phyloP scores from a whole-genome alignment of 1,140 invertebrate species.

The fruit fly (Drosophila melanogaster) region Release_6_plus_ISO1_MT NC_004354.4:276501-277000 shows the following conservation, averaged over 20 bases:
- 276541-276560: slow-evolving; percentile 44
- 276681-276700: slow-evolving; percentile 10
- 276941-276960: slow-evolving; percentile 9
- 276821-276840: slow-evolving; percentile 67
- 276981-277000: not conserved
- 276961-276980: not conserved
- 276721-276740: slow-evolving; percentile 69
- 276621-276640: slow-evolving; percentile 39
- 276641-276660: slow-evolving; percentile 54
- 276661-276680: slow-evolving; percentile 16
- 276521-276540: slow-evolving; percentile 37
- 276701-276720: not conserved
- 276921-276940: not conserved
- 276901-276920: slow-evolving; percentile 4
- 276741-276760: slow-evolving; percentile 47
- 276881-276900: not conserved
- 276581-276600: slow-evolving; percentile 30
- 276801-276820: slow-evolving; percentile 50
- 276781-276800: slow-evolving; percentile 25
- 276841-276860: slow-evolving; percentile 42
- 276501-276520: not conserved
- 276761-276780: not conserved
- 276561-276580: slow-evolving; percentile 16
- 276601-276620: slow-evolving; percentile 21
- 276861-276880: slow-evolving; percentile 3